A percentile compares a stretch with the other conserved stretches of the same genome.
Evolutionary conservation across 2,888 invertebrate species (phyloP).

Genomic region (Scaeva pyrastri): DNA sequence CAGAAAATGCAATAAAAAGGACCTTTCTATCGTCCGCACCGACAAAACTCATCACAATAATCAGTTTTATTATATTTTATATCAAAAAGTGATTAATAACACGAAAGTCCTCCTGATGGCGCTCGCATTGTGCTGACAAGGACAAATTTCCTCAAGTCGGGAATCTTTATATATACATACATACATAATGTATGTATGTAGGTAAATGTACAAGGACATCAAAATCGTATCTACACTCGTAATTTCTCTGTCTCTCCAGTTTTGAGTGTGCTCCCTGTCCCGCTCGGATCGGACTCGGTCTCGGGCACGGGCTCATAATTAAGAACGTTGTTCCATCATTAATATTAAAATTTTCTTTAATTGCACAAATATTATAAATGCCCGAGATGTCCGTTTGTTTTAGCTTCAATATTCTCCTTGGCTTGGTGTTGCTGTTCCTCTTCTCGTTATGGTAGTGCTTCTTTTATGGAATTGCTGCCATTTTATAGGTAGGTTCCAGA

Average conservation of each 20-base stretch:
- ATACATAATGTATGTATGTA: too few relatives aligned
- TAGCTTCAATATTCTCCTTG: constrained; percentile 13
- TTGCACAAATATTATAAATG: constrained; percentile 59
- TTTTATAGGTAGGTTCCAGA: not conserved
- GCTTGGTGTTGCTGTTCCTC: constrained; percentile 13
- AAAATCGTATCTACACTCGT: too few relatives aligned
- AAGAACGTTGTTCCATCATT: constrained; percentile 60
- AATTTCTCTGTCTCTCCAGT: constrained; percentile 30
- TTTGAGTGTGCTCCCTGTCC: not conserved
- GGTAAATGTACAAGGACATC: too few relatives aligned
- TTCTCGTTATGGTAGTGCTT: not conserved
- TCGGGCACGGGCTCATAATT: constrained; percentile 41
- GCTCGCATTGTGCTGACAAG: constrained; percentile 44
- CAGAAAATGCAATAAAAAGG: constrained; percentile 34
- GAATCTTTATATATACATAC: not conserved
- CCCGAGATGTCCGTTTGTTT: constrained; percentile 10
- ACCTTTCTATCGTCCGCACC: not conserved
- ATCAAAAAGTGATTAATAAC: constrained; percentile 46
- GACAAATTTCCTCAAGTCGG: constrained; percentile 23
- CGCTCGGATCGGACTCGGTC: too few relatives aligned
- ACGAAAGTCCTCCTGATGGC: constrained; percentile 10
- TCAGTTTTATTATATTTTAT: constrained; percentile 25
- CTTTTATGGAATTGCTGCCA: not conserved
- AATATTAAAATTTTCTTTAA: constrained; percentile 67
- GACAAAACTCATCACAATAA: constrained; percentile 41